Percentiles rank a stretch among this genome's conserved stretches.
Evolutionary conservation across 2,888 invertebrate species (phyloP).

Genomic region (Macrophya annulata): DNA sequence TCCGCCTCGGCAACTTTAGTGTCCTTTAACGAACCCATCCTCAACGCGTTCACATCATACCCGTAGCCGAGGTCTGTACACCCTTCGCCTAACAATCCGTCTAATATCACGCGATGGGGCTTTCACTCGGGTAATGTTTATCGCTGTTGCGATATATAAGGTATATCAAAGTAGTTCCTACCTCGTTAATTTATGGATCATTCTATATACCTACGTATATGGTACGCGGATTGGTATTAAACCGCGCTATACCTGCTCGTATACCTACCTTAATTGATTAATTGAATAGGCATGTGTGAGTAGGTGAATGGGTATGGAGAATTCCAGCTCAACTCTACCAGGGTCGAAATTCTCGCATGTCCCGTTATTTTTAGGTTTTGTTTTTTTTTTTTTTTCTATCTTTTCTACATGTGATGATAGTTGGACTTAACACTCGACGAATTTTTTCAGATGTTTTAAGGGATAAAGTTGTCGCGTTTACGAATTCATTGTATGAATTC

Average conservation of each 20-base stretch:
- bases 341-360: too few relatives aligned
- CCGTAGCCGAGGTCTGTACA: background rate
- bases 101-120: constrained; percentile 46
- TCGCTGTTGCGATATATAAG: background rate
- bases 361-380: too few relatives aligned
- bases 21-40: constrained; percentile 29
- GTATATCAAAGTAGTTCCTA: background rate
- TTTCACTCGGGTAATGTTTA: constrained; percentile 13
- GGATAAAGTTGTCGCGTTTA: too few relatives aligned
- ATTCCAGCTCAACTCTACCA: too few relatives aligned
- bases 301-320: too few relatives aligned
- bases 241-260: background rate
- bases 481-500: too few relatives aligned
- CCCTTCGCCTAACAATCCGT: background rate
- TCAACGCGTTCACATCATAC: background rate
- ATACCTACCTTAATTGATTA: background rate
- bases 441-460: too few relatives aligned
- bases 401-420: background rate
- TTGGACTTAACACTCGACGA: too few relatives aligned
- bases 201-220: background rate
- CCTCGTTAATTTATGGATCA: constrained; percentile 31
- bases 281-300: background rate
- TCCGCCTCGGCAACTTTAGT: background rate
- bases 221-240: background rate
- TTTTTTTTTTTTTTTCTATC: background rate